Evolutionary conservation across 2,797 vertebrate species (phyloP), one percentile per base, ranked within the genome.

Genomic region (Pseudochaenichthys georgianus): DNA sequence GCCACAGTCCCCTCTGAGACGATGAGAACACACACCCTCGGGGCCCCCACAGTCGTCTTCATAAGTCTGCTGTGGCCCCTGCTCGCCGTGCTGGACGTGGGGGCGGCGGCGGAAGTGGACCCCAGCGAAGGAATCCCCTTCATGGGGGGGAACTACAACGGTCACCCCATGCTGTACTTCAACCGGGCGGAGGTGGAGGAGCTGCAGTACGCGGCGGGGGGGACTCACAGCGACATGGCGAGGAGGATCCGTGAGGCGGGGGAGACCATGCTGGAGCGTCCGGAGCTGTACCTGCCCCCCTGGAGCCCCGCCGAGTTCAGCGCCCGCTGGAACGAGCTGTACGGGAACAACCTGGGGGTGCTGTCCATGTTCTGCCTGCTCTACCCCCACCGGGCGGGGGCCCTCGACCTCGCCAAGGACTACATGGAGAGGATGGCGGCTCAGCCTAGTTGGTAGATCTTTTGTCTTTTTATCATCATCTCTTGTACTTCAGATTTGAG

Each of bases 371-470:
- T 97, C 94, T 99, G 97, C 67, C 88, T 99, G 81, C 95, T 99
- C 79, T 98, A 97, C 84, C 98, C 98, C 0, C 97, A 99, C 80
- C 95, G 96, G 70, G 88, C 96, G 0, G 97, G 98, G 77, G 98
- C 98, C 19, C 90, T 98, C 45, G 94, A 90, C 75, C 92, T 99
- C 90, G 96, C 96, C 84, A 96, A 92, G 81, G 96, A 99, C 91
- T 99, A 99, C 96, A 99, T 99, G 98, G 98, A 99, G 92, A 96
- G 98, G 93, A 99, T 99, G 98, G 98, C 98, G 0, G 96, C 96
- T 89, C 98, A 99, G 95, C 98, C 98, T 96, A 98, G 97, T 97
- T 99, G 98, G 98, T 99, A 99, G 93, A 96, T 97, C 97, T 96
- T 96, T 83, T 89, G 60, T 89, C 80, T 92, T 88, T 77, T 92